phyloP scores from a whole-genome alignment of 2,113 vertebrate genomes.

The Acrocephalus kingi region DNA sequence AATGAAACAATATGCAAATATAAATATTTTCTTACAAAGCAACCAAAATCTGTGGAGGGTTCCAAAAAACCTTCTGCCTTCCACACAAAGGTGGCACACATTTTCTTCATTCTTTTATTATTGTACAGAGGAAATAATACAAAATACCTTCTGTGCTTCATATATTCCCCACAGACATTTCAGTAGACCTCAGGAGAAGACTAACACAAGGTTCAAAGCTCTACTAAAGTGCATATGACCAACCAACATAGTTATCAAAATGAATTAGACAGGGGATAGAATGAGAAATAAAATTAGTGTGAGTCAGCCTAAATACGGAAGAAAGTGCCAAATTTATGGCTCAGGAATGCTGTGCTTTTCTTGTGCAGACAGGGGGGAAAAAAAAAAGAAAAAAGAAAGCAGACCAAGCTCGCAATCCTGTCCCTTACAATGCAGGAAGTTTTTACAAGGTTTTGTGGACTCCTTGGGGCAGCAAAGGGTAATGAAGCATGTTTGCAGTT shows the following conservation, averaged over 20 bases:
- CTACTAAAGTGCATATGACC: background rate
- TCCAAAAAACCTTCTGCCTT: background rate
- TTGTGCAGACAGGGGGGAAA: fast-evolving
- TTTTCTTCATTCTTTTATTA: background rate
- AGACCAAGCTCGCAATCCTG: background rate
- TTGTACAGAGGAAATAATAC: background rate
- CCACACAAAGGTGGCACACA: background rate
- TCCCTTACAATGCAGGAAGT: background rate
- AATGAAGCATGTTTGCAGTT: background rate
- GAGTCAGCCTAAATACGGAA: background rate
- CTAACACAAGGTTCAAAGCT: background rate
- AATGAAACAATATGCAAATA: background rate
- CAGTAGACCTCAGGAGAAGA: background rate
- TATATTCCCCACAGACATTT: background rate
- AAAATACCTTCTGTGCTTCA: background rate
- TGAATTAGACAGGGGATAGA: background rate
- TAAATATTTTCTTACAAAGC: background rate
- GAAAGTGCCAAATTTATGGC: background rate
- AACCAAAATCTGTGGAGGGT: background rate
- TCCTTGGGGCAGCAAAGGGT: background rate
- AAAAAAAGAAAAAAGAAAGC: background rate
- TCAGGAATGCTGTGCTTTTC: background rate
- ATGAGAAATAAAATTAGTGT: background rate
- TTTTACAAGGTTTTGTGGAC: background rate
- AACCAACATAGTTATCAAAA: background rate